Conservation (phyloP, 2,797 vertebrate genomes). For the Anisognathus igniventris region DNA sequence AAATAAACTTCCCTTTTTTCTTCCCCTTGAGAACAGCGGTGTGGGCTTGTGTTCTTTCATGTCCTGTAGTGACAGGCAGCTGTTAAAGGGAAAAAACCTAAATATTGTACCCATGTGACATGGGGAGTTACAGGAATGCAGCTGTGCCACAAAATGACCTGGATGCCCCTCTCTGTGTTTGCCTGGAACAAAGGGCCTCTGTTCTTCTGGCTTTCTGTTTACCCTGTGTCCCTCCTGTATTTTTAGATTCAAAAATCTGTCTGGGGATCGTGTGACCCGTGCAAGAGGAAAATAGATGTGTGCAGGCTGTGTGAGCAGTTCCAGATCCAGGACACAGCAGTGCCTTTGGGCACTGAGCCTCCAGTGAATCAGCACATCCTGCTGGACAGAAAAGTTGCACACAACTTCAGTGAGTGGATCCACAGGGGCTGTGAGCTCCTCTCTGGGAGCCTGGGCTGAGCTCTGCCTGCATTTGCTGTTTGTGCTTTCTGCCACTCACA, state of each 20-base stretch:
- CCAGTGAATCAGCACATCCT: constrained; percentile 70
- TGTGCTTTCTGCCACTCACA: neutral
- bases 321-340: constrained; percentile 55
- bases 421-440: neutral
- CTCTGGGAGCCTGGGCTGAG: neutral
- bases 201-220: neutral
- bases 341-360: neutral
- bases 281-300: constrained; percentile 67
- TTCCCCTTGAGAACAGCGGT: too few species aligned
- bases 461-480: neutral
- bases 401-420: constrained; percentile 80
- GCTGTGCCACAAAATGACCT: neutral
- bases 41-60: too few species aligned
- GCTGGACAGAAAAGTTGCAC: constrained; percentile 77
- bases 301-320: constrained; percentile 75
- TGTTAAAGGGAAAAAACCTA: neutral
- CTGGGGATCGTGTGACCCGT: constrained; percentile 63
- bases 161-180: neutral
- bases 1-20: too few species aligned
- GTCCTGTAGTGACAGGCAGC: too few species aligned
- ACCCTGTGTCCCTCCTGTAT: neutral
- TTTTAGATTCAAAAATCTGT: constrained; percentile 81
- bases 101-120: neutral
- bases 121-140: neutral
- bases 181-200: neutral